Conservation (phyloP, 1,140 invertebrate genomes). For the Neodiprion fabricii region DNA sequence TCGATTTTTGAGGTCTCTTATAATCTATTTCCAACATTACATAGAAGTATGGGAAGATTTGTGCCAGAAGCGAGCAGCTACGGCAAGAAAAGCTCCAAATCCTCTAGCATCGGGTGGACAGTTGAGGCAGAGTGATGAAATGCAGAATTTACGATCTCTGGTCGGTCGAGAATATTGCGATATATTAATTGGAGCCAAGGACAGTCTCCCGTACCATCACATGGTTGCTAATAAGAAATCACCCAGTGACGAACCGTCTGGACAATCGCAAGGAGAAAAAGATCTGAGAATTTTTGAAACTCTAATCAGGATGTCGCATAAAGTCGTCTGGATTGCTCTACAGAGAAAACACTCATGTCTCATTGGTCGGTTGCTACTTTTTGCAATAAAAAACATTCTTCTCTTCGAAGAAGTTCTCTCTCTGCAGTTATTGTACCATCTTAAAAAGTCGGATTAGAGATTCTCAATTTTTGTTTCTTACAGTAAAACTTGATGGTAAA, state of each 20-base stretch:
- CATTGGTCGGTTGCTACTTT: conserved; percentile 57
- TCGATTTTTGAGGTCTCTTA: conserved; percentile 66
- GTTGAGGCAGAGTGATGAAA: conserved; percentile 62
- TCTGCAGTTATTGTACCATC: conserved; percentile 1
- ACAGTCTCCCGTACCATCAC: conserved; percentile 64
- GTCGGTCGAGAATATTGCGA: conserved; percentile 67
- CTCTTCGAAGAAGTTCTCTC: background rate
- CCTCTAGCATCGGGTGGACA: conserved; percentile 64
- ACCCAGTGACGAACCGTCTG: conserved; percentile 20
- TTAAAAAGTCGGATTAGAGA: no score
- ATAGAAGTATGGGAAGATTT: conserved; percentile 66
- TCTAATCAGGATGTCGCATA: conserved; percentile 63
- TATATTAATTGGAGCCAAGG: conserved; percentile 62
- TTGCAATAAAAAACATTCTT: conserved; percentile 9
- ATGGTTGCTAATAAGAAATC: conserved; percentile 61
- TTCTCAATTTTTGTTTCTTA: conserved; percentile 13
- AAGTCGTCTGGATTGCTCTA: conserved; percentile 70
- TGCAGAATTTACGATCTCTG: conserved; percentile 65
- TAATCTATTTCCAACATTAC: conserved; percentile 69
- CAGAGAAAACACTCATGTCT: conserved; percentile 64
- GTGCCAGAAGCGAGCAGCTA: conserved; percentile 59
- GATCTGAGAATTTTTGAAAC: conserved; percentile 68
- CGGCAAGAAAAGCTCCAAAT: conserved; percentile 65
- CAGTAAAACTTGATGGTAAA: background rate
- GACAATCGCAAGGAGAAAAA: conserved; percentile 65